Conservation (phyloP, 2,888 invertebrate genomes). For the Melipona bicolor region DNA sequence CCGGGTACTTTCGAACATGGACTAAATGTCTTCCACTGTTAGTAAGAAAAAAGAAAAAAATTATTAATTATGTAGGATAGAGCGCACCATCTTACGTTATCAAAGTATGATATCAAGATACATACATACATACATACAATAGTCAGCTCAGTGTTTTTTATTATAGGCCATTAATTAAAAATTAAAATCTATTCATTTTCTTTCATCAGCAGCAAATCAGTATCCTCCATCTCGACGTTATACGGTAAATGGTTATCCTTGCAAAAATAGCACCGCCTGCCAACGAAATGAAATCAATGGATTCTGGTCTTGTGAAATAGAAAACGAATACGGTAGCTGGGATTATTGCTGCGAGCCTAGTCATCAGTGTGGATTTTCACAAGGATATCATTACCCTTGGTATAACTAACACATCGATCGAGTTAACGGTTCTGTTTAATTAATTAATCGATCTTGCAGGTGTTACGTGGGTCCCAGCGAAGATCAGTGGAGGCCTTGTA, state of each 20-base stretch:
- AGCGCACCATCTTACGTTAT: background rate
- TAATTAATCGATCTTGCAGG: conserved; percentile 85
- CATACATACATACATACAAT: background rate
- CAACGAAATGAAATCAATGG: conserved; percentile 90
- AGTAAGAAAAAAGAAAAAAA: conserved; percentile 27
- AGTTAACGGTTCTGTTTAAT: background rate
- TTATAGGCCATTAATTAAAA: too few relatives aligned
- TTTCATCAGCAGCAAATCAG: conserved; percentile 39
- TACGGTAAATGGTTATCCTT: conserved; percentile 93
- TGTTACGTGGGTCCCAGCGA: conserved; percentile 92
- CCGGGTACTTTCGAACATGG: conserved; percentile 9
- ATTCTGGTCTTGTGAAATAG: conserved; percentile 94
- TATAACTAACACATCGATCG: conserved; percentile 77
- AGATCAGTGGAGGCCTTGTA: conserved; percentile 95
- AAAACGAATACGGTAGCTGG: conserved; percentile 90
- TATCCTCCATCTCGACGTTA: conserved; percentile 89
- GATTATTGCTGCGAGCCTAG: conserved; percentile 94
- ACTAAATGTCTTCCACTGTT: conserved; percentile 24
- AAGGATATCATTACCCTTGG: conserved; percentile 93
- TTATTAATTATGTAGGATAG: too few relatives aligned
- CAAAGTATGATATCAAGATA: background rate
- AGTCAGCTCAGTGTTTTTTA: too few relatives aligned
- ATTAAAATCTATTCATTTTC: background rate
- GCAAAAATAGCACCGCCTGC: conserved; percentile 89
- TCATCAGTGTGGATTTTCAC: conserved; percentile 93